These are phyloP conservation scores for Rhimphoctona megacephalus DNA, from an alignment of 2,888 invertebrate genomes.

Conservation along the genomic window DNA sequence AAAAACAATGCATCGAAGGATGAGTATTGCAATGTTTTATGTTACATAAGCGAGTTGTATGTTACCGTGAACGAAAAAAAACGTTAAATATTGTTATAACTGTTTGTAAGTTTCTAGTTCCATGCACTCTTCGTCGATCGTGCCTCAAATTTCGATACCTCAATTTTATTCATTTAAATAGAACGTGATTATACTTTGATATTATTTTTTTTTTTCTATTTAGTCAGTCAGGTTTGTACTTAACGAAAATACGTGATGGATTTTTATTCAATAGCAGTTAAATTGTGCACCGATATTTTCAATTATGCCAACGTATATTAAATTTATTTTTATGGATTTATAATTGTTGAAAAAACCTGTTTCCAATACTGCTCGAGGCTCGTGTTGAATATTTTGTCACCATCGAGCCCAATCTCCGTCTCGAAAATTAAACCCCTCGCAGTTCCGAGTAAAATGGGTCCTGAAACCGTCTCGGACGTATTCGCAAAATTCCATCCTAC, in stretches of 20 bases:
- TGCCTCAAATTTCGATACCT: background rate
- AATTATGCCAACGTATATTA: background rate
- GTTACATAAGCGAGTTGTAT: slow-evolving; percentile 29
- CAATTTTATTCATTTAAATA: background rate
- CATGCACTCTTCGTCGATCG: background rate
- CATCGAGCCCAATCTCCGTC: slow-evolving; percentile 93
- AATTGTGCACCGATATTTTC: background rate
- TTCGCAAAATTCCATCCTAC: slow-evolving; percentile 95
- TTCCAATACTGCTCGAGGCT: slow-evolving; percentile 92
- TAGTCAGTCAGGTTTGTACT: too few species aligned
- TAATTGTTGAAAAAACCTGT: slow-evolving; percentile 87
- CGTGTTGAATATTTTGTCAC: slow-evolving; percentile 93
- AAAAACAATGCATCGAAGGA: slow-evolving; percentile 64
- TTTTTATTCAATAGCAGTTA: too few species aligned
- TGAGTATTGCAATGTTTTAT: slow-evolving; percentile 49
- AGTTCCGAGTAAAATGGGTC: slow-evolving; percentile 95
- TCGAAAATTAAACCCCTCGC: slow-evolving; percentile 96
- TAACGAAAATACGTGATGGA: too few species aligned
- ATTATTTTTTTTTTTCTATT: too few species aligned
- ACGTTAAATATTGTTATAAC: background rate
- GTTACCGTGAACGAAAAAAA: background rate
- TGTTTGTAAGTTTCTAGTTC: background rate
- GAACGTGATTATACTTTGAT: too few species aligned
- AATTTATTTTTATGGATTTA: background rate
- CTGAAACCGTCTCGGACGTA: slow-evolving; percentile 90